Evolutionary conservation across 2,113 vertebrate genomes (phyloP), one percentile per base, ranked within the genome.

Genomic region (Gobiocypris rarus): DNA sequence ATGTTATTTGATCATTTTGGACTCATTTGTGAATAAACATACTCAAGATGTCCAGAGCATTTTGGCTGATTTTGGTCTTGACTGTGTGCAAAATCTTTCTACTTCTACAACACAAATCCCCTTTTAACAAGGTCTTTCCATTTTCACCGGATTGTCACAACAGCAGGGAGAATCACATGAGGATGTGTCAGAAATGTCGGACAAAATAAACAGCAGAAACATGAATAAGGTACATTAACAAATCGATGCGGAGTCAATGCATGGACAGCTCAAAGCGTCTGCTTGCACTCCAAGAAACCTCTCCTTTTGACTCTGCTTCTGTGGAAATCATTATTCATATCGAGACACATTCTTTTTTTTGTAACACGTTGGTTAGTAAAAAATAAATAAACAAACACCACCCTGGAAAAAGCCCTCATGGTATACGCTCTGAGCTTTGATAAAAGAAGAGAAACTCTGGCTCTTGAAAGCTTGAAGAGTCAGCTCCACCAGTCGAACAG

Each of bases 391-490:
- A 48, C 67, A 48, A 77, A 77, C 24, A 76, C 50, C n/a, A 75
- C 3, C 43, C 43, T 4, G 6, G 48, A 75, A 28, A 75, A 77
- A 58, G 24, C 65, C 43, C 45, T 56, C 59, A 75, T 14, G 34
- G 22, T 52, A 45, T 67, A 59, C 19, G 77, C 43, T 74, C 59
- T 7, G n/a, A 73, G 74, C 79, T 85, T 67, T 75, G 84, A 84
- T 71, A 59, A 81, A 69, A 73, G 45, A 84, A 59, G 52, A 85
- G 75, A 83, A 83, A 56, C 70, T 38, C 59, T 69, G 58, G 31
- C 19, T 86, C 73, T 78, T 48, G 28, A 88, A 82, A 56, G 67
- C 17, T 43, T 41, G 73, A 67, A 26, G 45, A 88, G 78, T 81
- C 67, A 61, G 84, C 22, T 63, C 11, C 9, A 65, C 19, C 61